A percentile compares a stretch with the other conserved stretches of the same genome.
phyloP scores from a whole-genome alignment of 2,888 invertebrate species.

The Cloeon dipterum region DNA sequence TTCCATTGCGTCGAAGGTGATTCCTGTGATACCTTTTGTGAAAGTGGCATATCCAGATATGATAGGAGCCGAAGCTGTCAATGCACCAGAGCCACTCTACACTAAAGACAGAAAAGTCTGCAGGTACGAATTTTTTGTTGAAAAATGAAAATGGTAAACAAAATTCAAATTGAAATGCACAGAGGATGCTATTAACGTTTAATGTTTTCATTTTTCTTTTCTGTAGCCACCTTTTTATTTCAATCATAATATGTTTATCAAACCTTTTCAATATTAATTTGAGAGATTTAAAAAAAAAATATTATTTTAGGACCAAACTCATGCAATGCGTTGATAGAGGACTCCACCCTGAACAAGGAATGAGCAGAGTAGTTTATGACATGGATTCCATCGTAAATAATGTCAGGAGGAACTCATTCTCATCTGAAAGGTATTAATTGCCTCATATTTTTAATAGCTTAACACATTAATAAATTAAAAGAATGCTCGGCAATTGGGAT shows the following conservation, averaged over 20 bases:
- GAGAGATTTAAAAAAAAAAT: not conserved
- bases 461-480: slow-evolving; percentile 14
- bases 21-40: slow-evolving; percentile 40
- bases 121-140: slow-evolving; percentile 21
- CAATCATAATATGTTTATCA: not conserved
- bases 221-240: not conserved
- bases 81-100: slow-evolving; percentile 31
- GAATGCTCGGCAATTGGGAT: slow-evolving; percentile 24
- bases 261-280: not conserved
- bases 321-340: slow-evolving; percentile 42
- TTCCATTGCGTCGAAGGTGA: slow-evolving; percentile 28
- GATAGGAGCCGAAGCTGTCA: slow-evolving; percentile 28
- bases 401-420: not conserved
- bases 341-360: slow-evolving; percentile 31
- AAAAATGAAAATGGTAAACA: slow-evolving; percentile 25
- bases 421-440: not conserved
- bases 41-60: slow-evolving; percentile 57
- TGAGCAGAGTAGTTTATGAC: slow-evolving; percentile 44
- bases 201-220: not conserved
- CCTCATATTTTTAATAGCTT: slow-evolving; percentile 4
- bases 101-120: slow-evolving; percentile 26
- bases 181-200: no score
- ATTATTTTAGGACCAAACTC: slow-evolving; percentile 25
- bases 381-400: slow-evolving; percentile 30
- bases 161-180: not conserved